Evolutionary conservation across 2,797 vertebrate genomes (phyloP), one percentile per base, ranked within the genome.

Genomic region (Acanthornis magna): DNA sequence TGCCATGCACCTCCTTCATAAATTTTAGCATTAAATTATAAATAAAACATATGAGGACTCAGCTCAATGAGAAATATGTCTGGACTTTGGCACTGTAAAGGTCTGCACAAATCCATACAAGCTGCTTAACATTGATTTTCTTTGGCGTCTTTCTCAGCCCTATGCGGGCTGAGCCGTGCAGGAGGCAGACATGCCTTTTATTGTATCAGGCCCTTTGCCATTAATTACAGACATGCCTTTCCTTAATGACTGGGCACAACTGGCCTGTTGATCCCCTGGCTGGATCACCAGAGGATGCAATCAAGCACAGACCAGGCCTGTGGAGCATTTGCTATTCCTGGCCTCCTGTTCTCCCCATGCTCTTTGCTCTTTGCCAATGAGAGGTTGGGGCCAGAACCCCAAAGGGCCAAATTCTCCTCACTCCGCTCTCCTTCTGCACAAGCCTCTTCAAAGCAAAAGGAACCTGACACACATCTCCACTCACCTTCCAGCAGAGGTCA

Each of bases 101-200:
- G 76, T 74, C 94, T 97, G 93, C 95, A 95, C 92, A 96, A 90
- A 96, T 94, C 96, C 94, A 97, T 94, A 95, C 63, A 65, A 91
- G 93, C 94, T 93, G 94, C 95, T 95, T 96, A 95, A 93, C 91
- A 96, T 95, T 95, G 96, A 97, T 96, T 96, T 97, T 96, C 94
- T 71, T 95, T 96, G 96, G 96, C 91, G 88, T 96, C 96, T 89
- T 90, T 83, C 10, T 20, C 94, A 95, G 95, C 77, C 93, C 75
- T 67, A 54, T 57, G 85, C 0, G 22, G 93, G 83, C 95, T 91
- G 81, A 3, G 2, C 82, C 47, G 63, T 74, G 89, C 89, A 95
- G 88, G 76, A 94, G 94, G 95, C 91, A 97, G 96, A 96, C 91
- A 21, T 88, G 77, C 65, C 85, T 94, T 82, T 96, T 94, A 91